These are phyloP conservation scores for Mythimna ferrago DNA, from an alignment of 2,888 invertebrate genomes.

Conservation along the genomic window DNA sequence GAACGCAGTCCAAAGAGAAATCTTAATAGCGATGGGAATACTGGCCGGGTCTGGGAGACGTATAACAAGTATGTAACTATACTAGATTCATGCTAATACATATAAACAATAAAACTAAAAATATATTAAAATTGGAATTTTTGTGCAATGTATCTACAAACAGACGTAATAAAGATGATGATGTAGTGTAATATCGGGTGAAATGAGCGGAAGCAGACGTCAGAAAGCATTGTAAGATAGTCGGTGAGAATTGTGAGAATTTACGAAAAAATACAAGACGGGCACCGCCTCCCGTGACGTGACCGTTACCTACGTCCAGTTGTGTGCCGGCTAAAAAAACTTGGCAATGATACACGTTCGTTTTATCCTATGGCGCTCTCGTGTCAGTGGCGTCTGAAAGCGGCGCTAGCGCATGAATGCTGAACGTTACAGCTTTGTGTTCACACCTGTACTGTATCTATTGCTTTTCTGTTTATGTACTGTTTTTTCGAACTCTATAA, in stretches of 20 bases:
- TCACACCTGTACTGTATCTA: constrained; percentile 24
- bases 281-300: constrained; percentile 72
- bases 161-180: constrained; percentile 30
- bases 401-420: constrained; percentile 68
- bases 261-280: constrained; percentile 43
- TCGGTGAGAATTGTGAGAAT: constrained; percentile 28
- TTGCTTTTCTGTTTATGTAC: constrained; percentile 10
- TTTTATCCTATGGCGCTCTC: constrained; percentile 80
- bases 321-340: constrained; percentile 79
- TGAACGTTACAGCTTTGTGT: constrained; percentile 41
- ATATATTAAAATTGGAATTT: constrained; percentile 2
- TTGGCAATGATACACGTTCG: constrained; percentile 81
- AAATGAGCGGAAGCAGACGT: constrained; percentile 43
- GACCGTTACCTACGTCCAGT: constrained; percentile 74
- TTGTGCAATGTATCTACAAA: constrained; percentile 21
- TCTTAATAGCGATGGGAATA: constrained; percentile 38
- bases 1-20: constrained; percentile 33
- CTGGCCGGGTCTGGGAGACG: constrained; percentile 15
- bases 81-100: constrained; percentile 5
- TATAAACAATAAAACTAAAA: constrained; percentile 19
- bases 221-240: constrained; percentile 23
- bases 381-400: constrained; percentile 74
- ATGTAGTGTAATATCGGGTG: constrained; percentile 26
- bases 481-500: background rate
- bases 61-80: background rate